Conservation (phyloP, 2,113 vertebrate genomes). For the Strix uralensis region DNA sequence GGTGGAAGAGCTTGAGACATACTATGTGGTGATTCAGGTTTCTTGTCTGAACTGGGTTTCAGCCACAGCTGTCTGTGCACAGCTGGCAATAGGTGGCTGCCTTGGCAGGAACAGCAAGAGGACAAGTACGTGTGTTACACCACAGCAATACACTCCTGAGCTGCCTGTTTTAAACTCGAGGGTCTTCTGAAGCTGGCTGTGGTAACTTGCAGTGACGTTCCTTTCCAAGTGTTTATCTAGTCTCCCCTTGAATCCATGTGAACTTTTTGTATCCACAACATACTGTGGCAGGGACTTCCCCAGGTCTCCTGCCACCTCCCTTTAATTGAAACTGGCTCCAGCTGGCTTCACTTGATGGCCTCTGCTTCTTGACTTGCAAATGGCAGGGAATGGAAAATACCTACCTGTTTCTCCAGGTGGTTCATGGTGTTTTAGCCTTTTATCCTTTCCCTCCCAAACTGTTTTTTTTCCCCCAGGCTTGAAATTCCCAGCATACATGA, state of each 20-base stretch:
- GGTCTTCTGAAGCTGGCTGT: neutral
- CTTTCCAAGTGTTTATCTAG: neutral
- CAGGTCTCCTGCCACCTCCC: neutral
- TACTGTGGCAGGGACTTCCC: neutral
- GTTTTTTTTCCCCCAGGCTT: neutral
- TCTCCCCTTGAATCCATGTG: neutral
- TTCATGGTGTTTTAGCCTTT: neutral
- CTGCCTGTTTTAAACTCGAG: neutral
- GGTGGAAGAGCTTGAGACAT: neutral
- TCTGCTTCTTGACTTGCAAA: neutral
- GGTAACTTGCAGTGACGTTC: neutral
- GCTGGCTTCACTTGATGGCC: neutral
- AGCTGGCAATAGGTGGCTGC: neutral
- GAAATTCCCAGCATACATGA: neutral
- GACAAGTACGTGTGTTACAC: neutral
- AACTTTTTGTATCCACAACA: neutral
- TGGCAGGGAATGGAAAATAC: neutral
- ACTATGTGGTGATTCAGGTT: neutral
- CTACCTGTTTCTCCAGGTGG: neutral
- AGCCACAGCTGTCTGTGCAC: neutral
- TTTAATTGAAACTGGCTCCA: neutral
- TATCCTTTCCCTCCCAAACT: neutral
- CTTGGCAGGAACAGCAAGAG: neutral
- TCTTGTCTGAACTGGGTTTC: neutral
- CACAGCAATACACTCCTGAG: neutral